phyloP scores from a whole-genome alignment of 1,140 invertebrate species.

The Archegozetes longisetosus region DNA sequence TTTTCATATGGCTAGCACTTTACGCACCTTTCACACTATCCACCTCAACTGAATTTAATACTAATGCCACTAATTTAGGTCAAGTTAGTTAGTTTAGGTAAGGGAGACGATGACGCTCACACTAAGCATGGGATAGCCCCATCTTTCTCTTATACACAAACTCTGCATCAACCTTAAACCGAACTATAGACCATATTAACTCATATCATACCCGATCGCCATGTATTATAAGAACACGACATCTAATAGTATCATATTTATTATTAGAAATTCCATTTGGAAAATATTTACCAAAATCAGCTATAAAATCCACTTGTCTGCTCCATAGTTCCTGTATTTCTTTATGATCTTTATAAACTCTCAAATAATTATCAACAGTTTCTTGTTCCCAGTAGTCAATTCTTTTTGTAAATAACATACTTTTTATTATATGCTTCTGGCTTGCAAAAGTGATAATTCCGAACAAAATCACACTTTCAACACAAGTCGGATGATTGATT shows the following conservation, averaged over 20 bases:
- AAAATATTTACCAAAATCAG: background rate
- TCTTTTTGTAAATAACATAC: slow-evolving; percentile 4
- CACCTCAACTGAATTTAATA: too few relatives aligned
- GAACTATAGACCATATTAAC: too few relatives aligned
- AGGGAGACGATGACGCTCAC: too few relatives aligned
- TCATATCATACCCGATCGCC: slow-evolving; percentile 11
- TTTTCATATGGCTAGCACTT: too few relatives aligned
- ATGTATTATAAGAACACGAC: slow-evolving; percentile 11
- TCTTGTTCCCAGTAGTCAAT: background rate
- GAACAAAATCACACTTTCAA: slow-evolving; percentile 4
- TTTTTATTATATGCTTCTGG: background rate
- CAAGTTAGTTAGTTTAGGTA: too few relatives aligned
- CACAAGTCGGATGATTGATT: slow-evolving; percentile 11
- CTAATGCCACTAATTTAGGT: too few relatives aligned
- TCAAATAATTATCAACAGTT: background rate
- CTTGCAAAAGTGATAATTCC: background rate
- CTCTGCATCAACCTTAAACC: too few relatives aligned
- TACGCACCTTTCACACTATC: too few relatives aligned
- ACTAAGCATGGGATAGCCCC: too few relatives aligned
- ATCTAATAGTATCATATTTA: slow-evolving; percentile 3
- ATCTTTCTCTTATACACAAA: too few relatives aligned
- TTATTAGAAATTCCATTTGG: background rate
- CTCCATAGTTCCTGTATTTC: background rate
- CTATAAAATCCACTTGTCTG: background rate
- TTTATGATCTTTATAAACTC: slow-evolving; percentile 5